phyloP scores from a whole-genome alignment of 1,140 invertebrate genomes.

The Pseudachorutes palmiensis region DNA sequence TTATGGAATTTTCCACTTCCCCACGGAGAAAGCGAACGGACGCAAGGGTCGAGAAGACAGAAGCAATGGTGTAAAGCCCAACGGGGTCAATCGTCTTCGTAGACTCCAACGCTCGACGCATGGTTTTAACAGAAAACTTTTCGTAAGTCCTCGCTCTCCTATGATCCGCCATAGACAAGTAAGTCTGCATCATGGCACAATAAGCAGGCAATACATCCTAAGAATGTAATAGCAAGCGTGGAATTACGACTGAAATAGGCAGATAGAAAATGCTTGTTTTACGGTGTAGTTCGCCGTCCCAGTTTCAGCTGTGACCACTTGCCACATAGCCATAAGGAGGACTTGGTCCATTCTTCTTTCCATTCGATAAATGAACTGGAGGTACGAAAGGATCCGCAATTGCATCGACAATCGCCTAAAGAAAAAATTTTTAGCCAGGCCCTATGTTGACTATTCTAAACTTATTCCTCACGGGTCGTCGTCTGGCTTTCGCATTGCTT shows the following conservation, averaged over 20 bases:
- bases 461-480: not conserved
- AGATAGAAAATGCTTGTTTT: not conserved
- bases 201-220: constrained; percentile 34
- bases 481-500: not conserved
- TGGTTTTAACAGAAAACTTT: constrained; percentile 21
- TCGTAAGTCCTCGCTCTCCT: constrained; percentile 24
- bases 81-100: constrained; percentile 18
- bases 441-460: no score
- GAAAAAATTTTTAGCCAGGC: not conserved
- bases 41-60: constrained; percentile 22
- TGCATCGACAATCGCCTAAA: constrained; percentile 16
- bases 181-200: constrained; percentile 31
- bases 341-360: constrained; percentile 27
- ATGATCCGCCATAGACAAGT: constrained; percentile 17
- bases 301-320: constrained; percentile 22
- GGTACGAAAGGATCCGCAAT: constrained; percentile 26
- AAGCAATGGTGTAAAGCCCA: constrained; percentile 26
- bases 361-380: constrained; percentile 22
- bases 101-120: constrained; percentile 12
- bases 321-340: constrained; percentile 25
- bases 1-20: constrained; percentile 16
- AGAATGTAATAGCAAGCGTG: no score
- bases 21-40: constrained; percentile 16
- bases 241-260: no score
- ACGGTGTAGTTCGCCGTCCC: constrained; percentile 9